Evolutionary conservation across 2,888 invertebrate species (phyloP).

Genomic region (Diarsia dahlii): DNA sequence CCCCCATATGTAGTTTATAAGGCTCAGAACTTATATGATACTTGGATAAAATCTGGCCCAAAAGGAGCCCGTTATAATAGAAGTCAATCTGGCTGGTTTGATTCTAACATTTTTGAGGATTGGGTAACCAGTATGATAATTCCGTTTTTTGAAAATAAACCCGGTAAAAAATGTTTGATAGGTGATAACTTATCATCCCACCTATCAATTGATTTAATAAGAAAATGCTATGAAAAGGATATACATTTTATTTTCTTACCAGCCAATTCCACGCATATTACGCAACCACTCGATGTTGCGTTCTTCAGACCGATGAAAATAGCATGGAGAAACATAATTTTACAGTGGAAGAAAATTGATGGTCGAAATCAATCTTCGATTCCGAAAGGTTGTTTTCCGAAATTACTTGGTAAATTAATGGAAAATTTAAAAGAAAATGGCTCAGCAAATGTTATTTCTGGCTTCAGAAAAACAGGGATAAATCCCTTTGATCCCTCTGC

Average conservation of each 20-base stretch:
- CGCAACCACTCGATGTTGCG: constrained; percentile 16
- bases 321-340: constrained; percentile 13
- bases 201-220: constrained; percentile 2
- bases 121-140: background rate
- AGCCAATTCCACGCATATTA: constrained; percentile 1
- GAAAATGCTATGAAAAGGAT: background rate
- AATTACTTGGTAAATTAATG: background rate
- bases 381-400: constrained; percentile 16
- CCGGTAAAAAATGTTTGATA: too few relatives aligned
- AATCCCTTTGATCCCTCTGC: background rate
- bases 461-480: constrained; percentile 1
- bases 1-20: constrained; percentile 61
- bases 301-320: constrained; percentile 14
- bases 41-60: constrained; percentile 2
- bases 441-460: background rate
- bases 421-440: constrained; percentile 2
- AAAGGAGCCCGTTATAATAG: background rate
- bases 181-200: constrained; percentile 25
- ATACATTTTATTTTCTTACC: constrained; percentile 12
- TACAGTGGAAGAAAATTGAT: background rate
- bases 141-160: too few relatives aligned
- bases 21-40: constrained; percentile 4
- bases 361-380: background rate
- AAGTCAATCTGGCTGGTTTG: constrained; percentile 8
- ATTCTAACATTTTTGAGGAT: constrained; percentile 2